Base-by-base conservation (phyloP, 1,140 invertebrate genomes). In the Berghia stephanieae region DNA sequence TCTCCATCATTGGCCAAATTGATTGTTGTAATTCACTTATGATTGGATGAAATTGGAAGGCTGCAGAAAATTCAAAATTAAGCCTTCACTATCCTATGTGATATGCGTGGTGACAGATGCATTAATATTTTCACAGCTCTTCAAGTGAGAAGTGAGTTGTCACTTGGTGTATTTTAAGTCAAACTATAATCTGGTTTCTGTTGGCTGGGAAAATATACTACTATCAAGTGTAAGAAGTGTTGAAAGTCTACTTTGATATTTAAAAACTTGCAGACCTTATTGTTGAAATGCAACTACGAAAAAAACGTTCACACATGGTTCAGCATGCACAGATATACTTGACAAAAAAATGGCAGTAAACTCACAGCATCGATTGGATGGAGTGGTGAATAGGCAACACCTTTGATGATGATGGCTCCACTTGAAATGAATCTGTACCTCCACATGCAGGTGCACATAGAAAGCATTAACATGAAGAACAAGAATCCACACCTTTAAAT, bases 401-500 rank as follows among this genome's bases (percentile, higher is more conserved):
- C 67, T 57, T 46, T 71, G 5, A 70, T 55, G 16, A 79, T 38
- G 0, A 68, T 16, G 44, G 67, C 0, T 49, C 69, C 63, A n/a
- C 52, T 69, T 24, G 74, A 60, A 3, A 75, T 31, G 63, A 63
- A 79, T 77, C 82, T 78, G 52, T 82, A 80, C 40, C 75, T 83
- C 83, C 83, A 86, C 31, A 86, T 78, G 57, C 81, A 81, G 36
- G 78, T 71, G 81, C 83, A 86, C 46, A 79, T 60, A 0, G 80
- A 80, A 44, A 86, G 57, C 16, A 86, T 60, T 18, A 86, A 78
- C 78, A 86, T 70, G 72, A 86, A 85, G 67, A 86, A 81, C 13
- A 83, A 80, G 24, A 86, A 70, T 5, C 85, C 85, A 80, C 82
- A 83, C 85, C 85, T 84, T 44, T 5, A 82, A 76, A n/a, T n/a